These are phyloP conservation scores for Eupithecia abbreviata DNA, from an alignment of 2,888 invertebrate genomes.

Conservation along the genomic window DNA sequence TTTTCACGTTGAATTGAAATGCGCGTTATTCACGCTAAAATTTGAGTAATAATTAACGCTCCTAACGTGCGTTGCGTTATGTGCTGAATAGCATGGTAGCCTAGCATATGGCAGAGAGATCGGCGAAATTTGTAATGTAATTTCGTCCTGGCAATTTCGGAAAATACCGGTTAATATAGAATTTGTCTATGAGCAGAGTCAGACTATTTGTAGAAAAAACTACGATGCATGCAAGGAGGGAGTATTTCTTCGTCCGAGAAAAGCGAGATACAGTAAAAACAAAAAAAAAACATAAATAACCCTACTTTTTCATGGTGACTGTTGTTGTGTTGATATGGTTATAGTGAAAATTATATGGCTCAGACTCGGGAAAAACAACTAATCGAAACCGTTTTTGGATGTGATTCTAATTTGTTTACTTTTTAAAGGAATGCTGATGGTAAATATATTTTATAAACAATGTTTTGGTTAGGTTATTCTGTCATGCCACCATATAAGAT, in stretches of 20 bases:
- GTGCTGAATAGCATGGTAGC: too few species aligned
- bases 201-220: not conserved
- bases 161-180: constrained; percentile 23
- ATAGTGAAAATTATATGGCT: not conserved
- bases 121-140: constrained; percentile 32
- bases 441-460: not conserved
- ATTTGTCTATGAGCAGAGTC: constrained; percentile 17
- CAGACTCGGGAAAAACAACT: not conserved
- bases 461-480: not conserved
- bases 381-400: not conserved
- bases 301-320: constrained; percentile 6
- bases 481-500: not conserved
- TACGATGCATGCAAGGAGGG: too few species aligned
- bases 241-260: too few species aligned
- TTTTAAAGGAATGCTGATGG: not conserved
- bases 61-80: too few species aligned
- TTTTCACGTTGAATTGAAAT: too few species aligned
- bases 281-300: not conserved
- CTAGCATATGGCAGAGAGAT: too few species aligned
- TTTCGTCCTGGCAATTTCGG: not conserved
- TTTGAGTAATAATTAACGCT: too few species aligned
- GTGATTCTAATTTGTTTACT: not conserved
- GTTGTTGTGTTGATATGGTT: not conserved
- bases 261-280: too few species aligned
- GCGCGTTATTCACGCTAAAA: too few species aligned